These are phyloP conservation scores for Cuniculus paca DNA, from an alignment of 2,797 vertebrate genomes.

Conservation along the genomic window DNA sequence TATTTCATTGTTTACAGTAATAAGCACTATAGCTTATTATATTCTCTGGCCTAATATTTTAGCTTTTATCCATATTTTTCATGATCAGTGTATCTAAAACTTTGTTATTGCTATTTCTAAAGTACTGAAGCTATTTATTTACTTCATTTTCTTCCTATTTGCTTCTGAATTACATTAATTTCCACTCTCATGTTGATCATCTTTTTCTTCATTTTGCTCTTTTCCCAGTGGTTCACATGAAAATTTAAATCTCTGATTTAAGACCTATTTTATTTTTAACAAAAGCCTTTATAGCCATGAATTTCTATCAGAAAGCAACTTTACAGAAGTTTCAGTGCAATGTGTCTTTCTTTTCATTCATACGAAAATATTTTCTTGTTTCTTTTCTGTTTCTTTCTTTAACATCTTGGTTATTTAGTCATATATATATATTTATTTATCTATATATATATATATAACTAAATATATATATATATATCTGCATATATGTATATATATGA, in stretches of 20 bases:
- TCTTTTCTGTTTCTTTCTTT: not conserved
- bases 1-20: not conserved
- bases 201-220: not conserved
- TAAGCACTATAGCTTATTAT: not conserved
- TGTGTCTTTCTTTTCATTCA: not conserved
- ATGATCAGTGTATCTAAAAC: not conserved
- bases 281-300: not conserved
- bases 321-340: not conserved
- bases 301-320: not conserved
- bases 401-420: not conserved
- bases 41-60: not conserved
- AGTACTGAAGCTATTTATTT: not conserved
- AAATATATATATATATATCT: too few species aligned
- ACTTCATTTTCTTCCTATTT: not conserved
- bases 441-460: too few species aligned
- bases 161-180: not conserved
- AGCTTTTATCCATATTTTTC: not conserved
- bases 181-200: not conserved
- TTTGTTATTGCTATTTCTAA: not conserved
- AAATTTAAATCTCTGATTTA: not conserved
- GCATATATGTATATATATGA: too few species aligned
- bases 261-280: not conserved
- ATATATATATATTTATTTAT: too few species aligned
- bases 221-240: not conserved
- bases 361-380: not conserved